These are phyloP conservation scores for Colinus virginianus DNA, from an alignment of 2,113 vertebrate species.

Conservation along the genomic window DNA sequence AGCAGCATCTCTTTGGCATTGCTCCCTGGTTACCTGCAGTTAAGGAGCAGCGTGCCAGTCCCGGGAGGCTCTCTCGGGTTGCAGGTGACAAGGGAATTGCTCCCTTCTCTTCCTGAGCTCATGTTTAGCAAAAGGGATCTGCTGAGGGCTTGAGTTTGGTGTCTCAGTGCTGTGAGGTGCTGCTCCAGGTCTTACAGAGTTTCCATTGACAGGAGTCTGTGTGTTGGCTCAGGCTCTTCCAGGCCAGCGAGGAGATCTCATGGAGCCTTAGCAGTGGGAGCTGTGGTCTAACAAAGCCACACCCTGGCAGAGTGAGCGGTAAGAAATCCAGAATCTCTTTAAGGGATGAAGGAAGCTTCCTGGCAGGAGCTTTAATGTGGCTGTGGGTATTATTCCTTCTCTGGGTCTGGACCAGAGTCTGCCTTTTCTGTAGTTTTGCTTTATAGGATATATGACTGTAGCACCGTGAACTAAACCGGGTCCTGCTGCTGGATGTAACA, in stretches of 20 bases:
- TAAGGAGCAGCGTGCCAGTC: not conserved
- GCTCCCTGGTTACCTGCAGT: not conserved
- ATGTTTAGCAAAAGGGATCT: not conserved
- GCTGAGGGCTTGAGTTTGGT: not conserved
- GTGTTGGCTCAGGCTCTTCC: not conserved
- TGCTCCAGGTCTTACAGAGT: not conserved
- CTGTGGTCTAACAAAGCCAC: not conserved
- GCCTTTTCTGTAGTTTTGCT: not conserved
- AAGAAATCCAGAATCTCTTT: not conserved
- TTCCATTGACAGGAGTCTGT: rapidly evolving
- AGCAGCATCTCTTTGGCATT: not conserved
- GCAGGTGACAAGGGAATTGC: not conserved
- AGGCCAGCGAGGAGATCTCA: not conserved
- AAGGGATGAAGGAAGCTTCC: not conserved
- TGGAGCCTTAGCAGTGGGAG: not conserved
- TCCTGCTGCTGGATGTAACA: not conserved
- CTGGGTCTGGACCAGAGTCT: not conserved
- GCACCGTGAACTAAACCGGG: rapidly evolving
- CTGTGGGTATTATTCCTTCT: not conserved
- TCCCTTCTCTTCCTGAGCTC: not conserved
- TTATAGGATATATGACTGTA: not conserved
- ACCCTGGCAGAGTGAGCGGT: not conserved
- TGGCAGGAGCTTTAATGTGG: not conserved
- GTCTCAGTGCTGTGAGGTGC: rapidly evolving
- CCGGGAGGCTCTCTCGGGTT: not conserved